A percentile compares a stretch with the other conserved stretches of the same genome.
Evolutionary conservation across 2,113 vertebrate genomes (phyloP).

Genomic region (Centropristis striata): DNA sequence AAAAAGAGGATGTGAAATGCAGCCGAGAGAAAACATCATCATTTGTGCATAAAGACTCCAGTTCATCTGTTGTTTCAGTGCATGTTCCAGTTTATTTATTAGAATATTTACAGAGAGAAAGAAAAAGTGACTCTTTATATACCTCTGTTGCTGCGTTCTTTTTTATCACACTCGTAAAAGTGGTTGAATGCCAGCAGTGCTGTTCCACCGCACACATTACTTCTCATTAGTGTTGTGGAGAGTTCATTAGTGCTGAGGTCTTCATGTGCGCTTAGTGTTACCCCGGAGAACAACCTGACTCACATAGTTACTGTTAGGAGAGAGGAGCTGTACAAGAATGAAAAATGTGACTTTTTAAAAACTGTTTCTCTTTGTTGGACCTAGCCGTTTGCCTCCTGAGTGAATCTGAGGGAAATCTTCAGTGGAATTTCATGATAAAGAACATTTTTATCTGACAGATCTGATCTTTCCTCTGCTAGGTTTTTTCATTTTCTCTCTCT

Average conservation of each 20-base stretch:
- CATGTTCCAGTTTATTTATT: conserved; percentile 84
- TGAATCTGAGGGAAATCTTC: conserved; percentile 41
- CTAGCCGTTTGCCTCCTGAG: conserved; percentile 77
- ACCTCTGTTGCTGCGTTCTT: conserved; percentile 26
- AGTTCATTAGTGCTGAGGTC: conserved; percentile 68
- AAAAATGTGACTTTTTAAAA: neutral
- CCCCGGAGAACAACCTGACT: conserved; percentile 71
- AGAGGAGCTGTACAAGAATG: conserved; percentile 23
- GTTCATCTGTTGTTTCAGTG: conserved; percentile 59
- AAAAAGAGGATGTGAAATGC: conserved; percentile 27
- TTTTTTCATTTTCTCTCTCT: conserved; percentile 60
- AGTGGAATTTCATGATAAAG: conserved; percentile 37
- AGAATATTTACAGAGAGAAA: conserved; percentile 82
- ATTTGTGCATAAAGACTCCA: conserved; percentile 10
- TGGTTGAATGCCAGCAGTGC: conserved; percentile 61
- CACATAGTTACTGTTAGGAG: conserved; percentile 45
- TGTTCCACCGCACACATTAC: conserved; percentile 55
- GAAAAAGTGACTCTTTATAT: conserved; percentile 49
- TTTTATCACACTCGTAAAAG: conserved; percentile 32
- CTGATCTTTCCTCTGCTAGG: neutral
- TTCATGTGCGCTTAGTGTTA: conserved; percentile 41
- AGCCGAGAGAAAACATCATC: neutral
- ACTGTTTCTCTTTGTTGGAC: conserved; percentile 24
- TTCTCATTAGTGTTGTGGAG: conserved; percentile 69
- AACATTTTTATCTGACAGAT: conserved; percentile 10